phyloP scores from a whole-genome alignment of 2,797 vertebrate species.

The Semotilus atromaculatus region DNA sequence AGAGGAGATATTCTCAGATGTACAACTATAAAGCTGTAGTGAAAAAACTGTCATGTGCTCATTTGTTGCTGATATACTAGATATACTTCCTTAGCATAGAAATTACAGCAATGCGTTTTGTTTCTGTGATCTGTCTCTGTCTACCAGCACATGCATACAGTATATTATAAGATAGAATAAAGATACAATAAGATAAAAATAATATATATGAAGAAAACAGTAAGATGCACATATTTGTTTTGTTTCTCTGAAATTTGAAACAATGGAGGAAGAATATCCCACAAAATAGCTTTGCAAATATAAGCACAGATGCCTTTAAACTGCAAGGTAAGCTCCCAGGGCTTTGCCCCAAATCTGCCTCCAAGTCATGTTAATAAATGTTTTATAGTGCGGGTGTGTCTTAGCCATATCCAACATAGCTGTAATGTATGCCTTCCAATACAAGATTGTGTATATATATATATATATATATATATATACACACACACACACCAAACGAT shows the following conservation, averaged over 20 bases:
- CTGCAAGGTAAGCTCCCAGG: conserved; percentile 52
- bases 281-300: conserved; percentile 59
- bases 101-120: background rate
- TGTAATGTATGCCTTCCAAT: conserved; percentile 38
- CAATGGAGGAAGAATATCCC: conserved; percentile 44
- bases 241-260: conserved; percentile 26
- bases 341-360: conserved; percentile 62
- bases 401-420: conserved; percentile 45
- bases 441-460: conserved; percentile 11
- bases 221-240: background rate
- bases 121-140: background rate
- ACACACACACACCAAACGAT: background rate
- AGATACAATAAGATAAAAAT: background rate
- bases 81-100: background rate
- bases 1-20: conserved; percentile 38
- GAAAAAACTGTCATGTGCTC: background rate
- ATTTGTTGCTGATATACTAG: conserved; percentile 1
- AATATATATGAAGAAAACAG: background rate
- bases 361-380: conserved; percentile 62
- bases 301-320: conserved; percentile 63
- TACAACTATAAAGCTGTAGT: background rate
- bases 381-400: conserved; percentile 56
- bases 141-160: background rate
- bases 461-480: too few relatives aligned
- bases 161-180: too few relatives aligned